Percentiles rank a stretch among this genome's conserved stretches.
phyloP scores from a whole-genome alignment of 2,797 vertebrate genomes.

The Neosalanx taihuensis region DNA sequence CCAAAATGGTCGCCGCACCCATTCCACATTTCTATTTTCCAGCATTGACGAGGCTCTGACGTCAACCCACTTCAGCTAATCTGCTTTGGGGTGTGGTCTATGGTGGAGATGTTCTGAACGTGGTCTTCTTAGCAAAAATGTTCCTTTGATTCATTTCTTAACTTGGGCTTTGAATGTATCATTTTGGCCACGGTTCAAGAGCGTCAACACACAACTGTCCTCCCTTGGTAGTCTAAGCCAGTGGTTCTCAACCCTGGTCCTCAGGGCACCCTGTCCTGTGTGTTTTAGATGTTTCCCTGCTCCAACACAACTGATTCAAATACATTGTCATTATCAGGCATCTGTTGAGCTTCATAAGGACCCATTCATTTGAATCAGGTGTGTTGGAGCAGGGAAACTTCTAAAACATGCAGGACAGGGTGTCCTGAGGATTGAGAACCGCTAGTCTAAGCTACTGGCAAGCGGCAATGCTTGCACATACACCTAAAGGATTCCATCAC shows the following conservation, averaged over 20 bases:
- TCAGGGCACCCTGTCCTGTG: too few species aligned
- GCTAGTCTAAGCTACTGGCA: neutral
- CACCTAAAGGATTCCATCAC: neutral
- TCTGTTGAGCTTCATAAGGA: too few species aligned
- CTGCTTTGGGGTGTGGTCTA: neutral
- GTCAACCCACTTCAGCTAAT: neutral
- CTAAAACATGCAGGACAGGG: too few species aligned
- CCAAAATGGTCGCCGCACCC: neutral
- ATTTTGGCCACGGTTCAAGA: conserved; percentile 40
- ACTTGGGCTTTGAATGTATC: conserved; percentile 38
- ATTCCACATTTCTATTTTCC: conserved; percentile 1
- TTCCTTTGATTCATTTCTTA: conserved; percentile 41
- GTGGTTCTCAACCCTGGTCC: too few species aligned
- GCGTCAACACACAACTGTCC: conserved; percentile 7
- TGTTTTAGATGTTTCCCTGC: too few species aligned
- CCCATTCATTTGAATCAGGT: too few species aligned
- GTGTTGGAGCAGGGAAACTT: too few species aligned
- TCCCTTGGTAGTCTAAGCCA: neutral
- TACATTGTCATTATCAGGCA: too few species aligned
- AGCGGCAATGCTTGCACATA: neutral
- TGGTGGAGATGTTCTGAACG: neutral
- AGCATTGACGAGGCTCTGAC: neutral
- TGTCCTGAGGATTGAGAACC: too few species aligned
- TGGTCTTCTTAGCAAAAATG: neutral
- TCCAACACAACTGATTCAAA: too few species aligned